Conservation (phyloP, 1,140 invertebrate genomes). For the Lordiphosa collinella region DNA sequence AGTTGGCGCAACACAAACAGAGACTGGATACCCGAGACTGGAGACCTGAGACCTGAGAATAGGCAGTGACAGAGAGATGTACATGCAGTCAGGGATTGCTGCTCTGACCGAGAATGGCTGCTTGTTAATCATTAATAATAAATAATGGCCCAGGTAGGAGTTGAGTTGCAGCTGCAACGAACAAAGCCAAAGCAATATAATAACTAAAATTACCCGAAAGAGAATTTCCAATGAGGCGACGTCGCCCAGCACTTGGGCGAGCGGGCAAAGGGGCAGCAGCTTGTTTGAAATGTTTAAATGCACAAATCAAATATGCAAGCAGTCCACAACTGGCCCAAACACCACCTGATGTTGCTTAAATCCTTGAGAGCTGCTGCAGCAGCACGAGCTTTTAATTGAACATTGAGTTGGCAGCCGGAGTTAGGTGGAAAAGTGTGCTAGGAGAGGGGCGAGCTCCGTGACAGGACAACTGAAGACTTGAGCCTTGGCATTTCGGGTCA, state of each 20-base stretch:
- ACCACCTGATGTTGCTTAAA: constrained; percentile 53
- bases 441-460: too few species aligned
- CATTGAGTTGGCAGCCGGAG: constrained; percentile 27
- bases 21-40: neutral
- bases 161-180: constrained; percentile 26
- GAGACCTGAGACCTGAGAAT: neutral
- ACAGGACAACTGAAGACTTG: too few species aligned
- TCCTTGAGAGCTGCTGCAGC: constrained; percentile 22
- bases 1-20: constrained; percentile 10
- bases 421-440: neutral
- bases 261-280: constrained; percentile 3
- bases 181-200: constrained; percentile 73
- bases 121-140: constrained; percentile 74
- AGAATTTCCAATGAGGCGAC: constrained; percentile 66
- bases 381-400: constrained; percentile 61
- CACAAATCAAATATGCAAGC: constrained; percentile 75
- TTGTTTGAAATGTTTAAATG: constrained; percentile 73
- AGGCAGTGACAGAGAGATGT: neutral
- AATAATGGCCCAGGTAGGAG: constrained; percentile 63
- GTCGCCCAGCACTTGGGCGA: constrained; percentile 31
- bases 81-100: neutral
- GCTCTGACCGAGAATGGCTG: constrained; percentile 12
- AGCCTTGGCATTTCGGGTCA: too few species aligned
- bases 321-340: constrained; percentile 29
- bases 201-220: constrained; percentile 73